These are phyloP conservation scores for Amblyjoppa proteus DNA, from an alignment of 2,888 invertebrate genomes.

Conservation along the genomic window DNA sequence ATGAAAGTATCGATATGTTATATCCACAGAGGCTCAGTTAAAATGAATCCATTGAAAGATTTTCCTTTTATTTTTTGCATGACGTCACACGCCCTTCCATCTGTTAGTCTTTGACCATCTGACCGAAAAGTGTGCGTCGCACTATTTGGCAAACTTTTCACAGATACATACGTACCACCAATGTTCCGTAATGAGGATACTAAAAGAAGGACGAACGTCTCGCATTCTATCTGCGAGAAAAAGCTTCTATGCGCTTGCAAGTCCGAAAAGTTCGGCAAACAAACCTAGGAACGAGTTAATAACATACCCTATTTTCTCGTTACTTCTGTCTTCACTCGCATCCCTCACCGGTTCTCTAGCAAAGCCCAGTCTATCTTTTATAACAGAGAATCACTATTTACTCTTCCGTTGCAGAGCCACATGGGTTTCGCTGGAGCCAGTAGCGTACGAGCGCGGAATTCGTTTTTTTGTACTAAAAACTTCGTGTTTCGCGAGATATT, in stretches of 20 bases:
- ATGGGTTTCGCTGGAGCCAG: constrained; percentile 32
- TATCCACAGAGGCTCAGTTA: too few relatives aligned
- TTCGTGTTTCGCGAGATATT: too few relatives aligned
- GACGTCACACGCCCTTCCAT: neutral
- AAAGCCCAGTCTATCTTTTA: constrained; percentile 30
- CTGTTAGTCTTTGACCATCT: neutral
- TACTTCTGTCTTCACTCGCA: constrained; percentile 42
- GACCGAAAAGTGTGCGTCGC: neutral
- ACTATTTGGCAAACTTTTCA: neutral
- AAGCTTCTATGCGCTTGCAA: constrained; percentile 14
- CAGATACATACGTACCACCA: constrained; percentile 35
- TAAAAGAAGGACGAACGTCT: constrained; percentile 55
- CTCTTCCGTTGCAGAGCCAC: constrained; percentile 54
- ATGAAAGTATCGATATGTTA: neutral
- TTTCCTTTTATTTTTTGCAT: neutral
- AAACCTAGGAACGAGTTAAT: constrained; percentile 53
- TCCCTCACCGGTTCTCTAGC: constrained; percentile 25
- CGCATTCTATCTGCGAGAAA: constrained; percentile 39
- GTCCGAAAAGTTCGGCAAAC: constrained; percentile 35
- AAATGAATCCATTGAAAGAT: neutral
- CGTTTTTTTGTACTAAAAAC: constrained; percentile 1
- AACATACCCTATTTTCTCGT: constrained; percentile 61
- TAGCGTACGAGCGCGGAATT: constrained; percentile 16
- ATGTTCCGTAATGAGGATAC: constrained; percentile 7
- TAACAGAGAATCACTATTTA: constrained; percentile 59